These are phyloP conservation scores for Takifugu rubripes DNA, from an alignment of 2,797 vertebrate species.

Conservation along the genomic window DNA sequence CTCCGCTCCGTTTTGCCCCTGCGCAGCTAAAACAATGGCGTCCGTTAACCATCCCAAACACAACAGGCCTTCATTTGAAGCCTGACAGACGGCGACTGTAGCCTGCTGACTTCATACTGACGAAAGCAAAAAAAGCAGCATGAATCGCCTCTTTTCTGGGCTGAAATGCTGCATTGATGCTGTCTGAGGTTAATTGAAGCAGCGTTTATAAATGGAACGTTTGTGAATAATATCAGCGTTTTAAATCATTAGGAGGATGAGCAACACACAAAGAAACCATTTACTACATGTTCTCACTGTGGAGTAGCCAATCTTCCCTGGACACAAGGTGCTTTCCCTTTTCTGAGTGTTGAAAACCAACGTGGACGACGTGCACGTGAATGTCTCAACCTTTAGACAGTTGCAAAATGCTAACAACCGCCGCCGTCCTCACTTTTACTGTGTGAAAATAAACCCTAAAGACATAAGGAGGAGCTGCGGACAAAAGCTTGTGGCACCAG, in stretches of 20 bases:
- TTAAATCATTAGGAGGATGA: slow-evolving; percentile 53
- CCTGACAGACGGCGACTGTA: slow-evolving; percentile 39
- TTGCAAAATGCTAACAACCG: slow-evolving; percentile 28
- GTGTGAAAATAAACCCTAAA: slow-evolving; percentile 59
- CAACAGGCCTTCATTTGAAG: slow-evolving; percentile 15
- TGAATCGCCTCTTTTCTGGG: slow-evolving; percentile 40
- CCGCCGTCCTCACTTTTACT: slow-evolving; percentile 43
- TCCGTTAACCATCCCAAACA: neutral
- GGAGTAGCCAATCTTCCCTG: slow-evolving; percentile 3
- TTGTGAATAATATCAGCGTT: slow-evolving; percentile 35
- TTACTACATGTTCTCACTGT: slow-evolving; percentile 22
- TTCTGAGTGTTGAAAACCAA: slow-evolving; percentile 37
- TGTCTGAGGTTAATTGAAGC: slow-evolving; percentile 67
- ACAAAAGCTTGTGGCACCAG: slow-evolving; percentile 62
- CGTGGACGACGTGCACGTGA: slow-evolving; percentile 41
- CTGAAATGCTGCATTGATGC: slow-evolving; percentile 65
- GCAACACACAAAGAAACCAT: slow-evolving; percentile 39
- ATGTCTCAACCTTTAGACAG: slow-evolving; percentile 42
- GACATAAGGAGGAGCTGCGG: slow-evolving; percentile 62
- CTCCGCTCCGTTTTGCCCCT: too few relatives aligned
- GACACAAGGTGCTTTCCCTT: slow-evolving; percentile 17
- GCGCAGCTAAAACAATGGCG: slow-evolving; percentile 5
- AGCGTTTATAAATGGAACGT: slow-evolving; percentile 53
- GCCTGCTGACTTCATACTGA: slow-evolving; percentile 49
- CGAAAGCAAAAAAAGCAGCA: slow-evolving; percentile 15